Conservation (phyloP, 1,140 invertebrate genomes). For the Melitaea cinxia region DNA sequence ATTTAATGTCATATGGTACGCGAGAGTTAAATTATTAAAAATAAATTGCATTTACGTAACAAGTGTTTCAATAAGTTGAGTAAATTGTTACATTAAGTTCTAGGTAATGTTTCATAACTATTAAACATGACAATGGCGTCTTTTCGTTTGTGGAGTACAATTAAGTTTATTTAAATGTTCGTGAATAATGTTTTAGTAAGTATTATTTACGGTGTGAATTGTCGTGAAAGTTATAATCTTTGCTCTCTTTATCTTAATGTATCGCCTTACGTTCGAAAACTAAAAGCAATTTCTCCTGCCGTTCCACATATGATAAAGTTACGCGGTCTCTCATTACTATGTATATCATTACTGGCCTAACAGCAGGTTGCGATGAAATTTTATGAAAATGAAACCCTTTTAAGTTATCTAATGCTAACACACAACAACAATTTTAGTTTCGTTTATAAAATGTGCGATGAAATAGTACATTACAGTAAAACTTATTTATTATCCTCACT, state of each 20-base stretch:
- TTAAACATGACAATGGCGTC: no score
- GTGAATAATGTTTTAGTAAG: not conserved
- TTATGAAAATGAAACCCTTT: constrained; percentile 21
- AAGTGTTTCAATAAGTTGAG: no score
- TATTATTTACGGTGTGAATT: constrained; percentile 15
- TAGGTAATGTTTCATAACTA: no score
- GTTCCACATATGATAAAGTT: constrained; percentile 66
- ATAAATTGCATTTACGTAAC: constrained; percentile 1
- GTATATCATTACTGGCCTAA: constrained; percentile 20
- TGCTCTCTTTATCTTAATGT: constrained; percentile 48
- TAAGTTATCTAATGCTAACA: not conserved
- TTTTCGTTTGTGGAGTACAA: no score
- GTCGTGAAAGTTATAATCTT: constrained; percentile 55
- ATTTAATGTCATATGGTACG: not conserved
- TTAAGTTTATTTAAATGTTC: not conserved
- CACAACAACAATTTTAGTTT: not conserved
- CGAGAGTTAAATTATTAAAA: not conserved
- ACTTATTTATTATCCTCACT: no score
- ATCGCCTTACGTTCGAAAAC: constrained; percentile 68
- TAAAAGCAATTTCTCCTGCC: constrained; percentile 65
- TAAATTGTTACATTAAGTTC: no score
- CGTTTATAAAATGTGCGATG: not conserved
- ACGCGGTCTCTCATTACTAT: constrained; percentile 58
- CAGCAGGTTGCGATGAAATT: constrained; percentile 17
- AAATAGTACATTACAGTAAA: no score